Conservation (phyloP, 2,113 vertebrate genomes). For the Struthio camelus region DNA sequence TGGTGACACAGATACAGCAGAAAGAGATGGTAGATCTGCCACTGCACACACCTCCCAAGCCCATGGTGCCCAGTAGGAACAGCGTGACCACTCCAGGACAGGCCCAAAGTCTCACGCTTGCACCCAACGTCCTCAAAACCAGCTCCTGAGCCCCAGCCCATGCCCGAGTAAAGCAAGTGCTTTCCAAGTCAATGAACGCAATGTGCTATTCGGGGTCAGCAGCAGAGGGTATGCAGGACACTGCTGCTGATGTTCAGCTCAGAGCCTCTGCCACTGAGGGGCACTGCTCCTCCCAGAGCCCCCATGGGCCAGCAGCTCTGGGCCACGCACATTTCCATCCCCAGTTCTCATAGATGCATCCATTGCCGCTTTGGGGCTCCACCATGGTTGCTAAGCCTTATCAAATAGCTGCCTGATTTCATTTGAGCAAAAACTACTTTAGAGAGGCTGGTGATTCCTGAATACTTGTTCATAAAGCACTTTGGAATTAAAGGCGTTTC, state of each 20-base stretch:
- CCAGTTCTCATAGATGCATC: no score
- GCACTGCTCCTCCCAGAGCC: no score
- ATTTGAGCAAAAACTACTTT: background rate
- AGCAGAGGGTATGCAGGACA: no score
- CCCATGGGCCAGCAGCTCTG: no score
- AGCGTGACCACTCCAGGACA: background rate
- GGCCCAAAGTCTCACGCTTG: no score
- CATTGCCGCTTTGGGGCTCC: background rate
- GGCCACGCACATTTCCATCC: no score
- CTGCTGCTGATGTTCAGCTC: no score
- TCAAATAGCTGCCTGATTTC: background rate
- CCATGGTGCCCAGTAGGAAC: background rate
- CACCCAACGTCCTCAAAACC: background rate
- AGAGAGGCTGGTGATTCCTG: background rate
- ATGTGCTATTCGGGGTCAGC: no score
- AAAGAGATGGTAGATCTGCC: accelerated
- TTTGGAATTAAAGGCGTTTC: background rate
- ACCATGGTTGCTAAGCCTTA: background rate
- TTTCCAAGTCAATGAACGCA: no score
- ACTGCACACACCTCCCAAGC: background rate
- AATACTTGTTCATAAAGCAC: background rate
- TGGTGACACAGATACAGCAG: background rate
- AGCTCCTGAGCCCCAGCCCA: no score
- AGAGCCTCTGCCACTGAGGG: no score
- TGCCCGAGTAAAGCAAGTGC: no score